Evolutionary conservation across 1,140 invertebrate genomes (phyloP), one percentile per base, ranked within the genome.

Genomic region (Lepidurus arcticus): DNA sequence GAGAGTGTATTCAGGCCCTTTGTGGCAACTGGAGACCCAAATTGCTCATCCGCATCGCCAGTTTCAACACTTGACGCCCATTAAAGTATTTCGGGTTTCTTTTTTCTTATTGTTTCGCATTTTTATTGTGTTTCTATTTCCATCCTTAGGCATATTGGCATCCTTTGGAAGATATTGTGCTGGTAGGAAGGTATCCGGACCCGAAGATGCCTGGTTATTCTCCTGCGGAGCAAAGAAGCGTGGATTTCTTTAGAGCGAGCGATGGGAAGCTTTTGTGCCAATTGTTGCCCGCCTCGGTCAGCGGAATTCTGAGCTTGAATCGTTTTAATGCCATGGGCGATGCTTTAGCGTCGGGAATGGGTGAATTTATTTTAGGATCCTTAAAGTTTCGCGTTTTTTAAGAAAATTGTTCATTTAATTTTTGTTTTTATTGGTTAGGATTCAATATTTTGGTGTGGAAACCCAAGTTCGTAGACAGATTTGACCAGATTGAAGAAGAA

Each of bases 11-110:
- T 78, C 74, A 8, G 82, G 83, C 44, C 84, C 84, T 24, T 76
- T 79, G 24, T 86, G 85, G 84, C 77, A 80, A 43, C 80, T 84
- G 13, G 82, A 83, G 65, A 82, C 74, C 47, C 82, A 79, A 1
- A 85, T 86, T 43, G 65, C 76, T 16, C 85, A 86, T 80, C 85
- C 85, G 74, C 84, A 85, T 80, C 81, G 84, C 34, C 84, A 85
- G 74, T 86, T 85, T 78, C 84, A 85, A 75, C 84, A 86, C 80
- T 79, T 85, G 0, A 85, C 85, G 24, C 85, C 84, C 11, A 85
- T 86, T 16, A 86, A 85, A 82, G 85, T 85, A 80, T n/a, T 45
- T n/a, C 42, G 53, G 65, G 78, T 76, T 74, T 74, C 21, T 65
- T 47, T 47, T 65, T 13, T 65, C 53, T 21, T n/a, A 13, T 65